These are phyloP conservation scores for Aphrophora alni DNA, from an alignment of 2,888 invertebrate species.

Conservation along the genomic window DNA sequence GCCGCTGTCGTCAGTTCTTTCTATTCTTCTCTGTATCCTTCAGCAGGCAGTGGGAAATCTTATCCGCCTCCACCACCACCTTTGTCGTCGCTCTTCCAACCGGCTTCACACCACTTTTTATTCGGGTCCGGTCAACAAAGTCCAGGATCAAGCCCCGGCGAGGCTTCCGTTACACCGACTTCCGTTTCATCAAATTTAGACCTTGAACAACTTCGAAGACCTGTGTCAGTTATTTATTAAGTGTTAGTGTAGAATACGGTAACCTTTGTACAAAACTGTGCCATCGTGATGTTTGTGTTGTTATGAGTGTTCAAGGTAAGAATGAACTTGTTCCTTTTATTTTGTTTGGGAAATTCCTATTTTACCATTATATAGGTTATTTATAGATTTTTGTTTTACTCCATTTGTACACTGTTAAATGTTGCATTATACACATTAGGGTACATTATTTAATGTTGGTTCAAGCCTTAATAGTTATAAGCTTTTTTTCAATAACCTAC, in stretches of 20 bases:
- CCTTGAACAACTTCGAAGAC: conserved; percentile 65
- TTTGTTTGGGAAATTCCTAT: not conserved
- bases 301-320: conserved; percentile 40
- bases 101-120: conserved; percentile 57
- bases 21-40: conserved; percentile 70
- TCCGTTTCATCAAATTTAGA: conserved; percentile 44
- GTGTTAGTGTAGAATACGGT: not conserved
- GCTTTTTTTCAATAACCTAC: no score
- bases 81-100: conserved; percentile 48
- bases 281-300: conserved; percentile 10
- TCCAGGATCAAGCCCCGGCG: conserved; percentile 57
- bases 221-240: conserved; percentile 75
- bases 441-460: no score
- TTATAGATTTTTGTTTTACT: not conserved
- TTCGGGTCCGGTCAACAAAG: conserved; percentile 59
- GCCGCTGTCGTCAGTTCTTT: conserved; percentile 69
- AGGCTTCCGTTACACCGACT: conserved; percentile 44
- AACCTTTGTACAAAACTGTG: not conserved
- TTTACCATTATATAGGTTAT: not conserved
- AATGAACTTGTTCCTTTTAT: not conserved
- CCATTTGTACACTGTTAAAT: no score
- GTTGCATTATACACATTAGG: no score
- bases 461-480: no score
- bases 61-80: conserved; percentile 49
- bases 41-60: conserved; percentile 53